Evolutionary conservation across 2,797 vertebrate species (phyloP), one percentile per base, ranked within the genome.

Genomic region (Neoniphon sammara): DNA sequence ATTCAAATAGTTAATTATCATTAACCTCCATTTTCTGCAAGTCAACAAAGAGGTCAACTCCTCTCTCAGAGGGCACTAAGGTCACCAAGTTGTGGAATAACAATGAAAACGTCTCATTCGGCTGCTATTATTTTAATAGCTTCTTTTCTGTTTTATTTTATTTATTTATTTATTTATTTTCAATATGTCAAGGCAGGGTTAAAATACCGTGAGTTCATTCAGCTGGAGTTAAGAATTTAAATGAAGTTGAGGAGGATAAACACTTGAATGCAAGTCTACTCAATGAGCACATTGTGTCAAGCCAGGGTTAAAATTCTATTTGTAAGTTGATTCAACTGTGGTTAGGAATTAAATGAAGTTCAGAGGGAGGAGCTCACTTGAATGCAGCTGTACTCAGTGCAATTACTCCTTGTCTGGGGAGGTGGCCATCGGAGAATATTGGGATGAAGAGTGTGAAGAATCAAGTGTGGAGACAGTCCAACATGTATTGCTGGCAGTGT

Each of bases 1-100:
- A 27, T 67, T 88, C 50, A 83, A 84, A 85, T 87, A 84, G 82
- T 78, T 66, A 88, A 61, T 86, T 84, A 85, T 58, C 67, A 85
- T 80, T 85, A 85, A 80, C 81, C 77, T 75, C 66, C 18, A 64
- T 75, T 75, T 85, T 80, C 70, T 67, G 15, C 7, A 36, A 66
- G 58, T 50, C 56, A 64, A 46, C 30, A n/a, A 15, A 6, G 75
- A 73, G 77, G 82, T 85, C 68, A 83, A 0, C 30, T 71, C 31
- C 18, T 76, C 66, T 47, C 69, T 73, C 59, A 27, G 59, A 76
- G 77, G 73, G 75, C 73, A 39, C 49, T 0, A 27, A 67, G 58
- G 70, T 82, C 66, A 20, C 70, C 30, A 67, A 75, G 56, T 67
- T 73, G 75, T 71, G 77, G 70, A 86, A 85, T 86, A 75, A 83